Evolutionary conservation across 2,797 vertebrate genomes (phyloP).

Genomic region (Oreochromis mossambicus): DNA sequence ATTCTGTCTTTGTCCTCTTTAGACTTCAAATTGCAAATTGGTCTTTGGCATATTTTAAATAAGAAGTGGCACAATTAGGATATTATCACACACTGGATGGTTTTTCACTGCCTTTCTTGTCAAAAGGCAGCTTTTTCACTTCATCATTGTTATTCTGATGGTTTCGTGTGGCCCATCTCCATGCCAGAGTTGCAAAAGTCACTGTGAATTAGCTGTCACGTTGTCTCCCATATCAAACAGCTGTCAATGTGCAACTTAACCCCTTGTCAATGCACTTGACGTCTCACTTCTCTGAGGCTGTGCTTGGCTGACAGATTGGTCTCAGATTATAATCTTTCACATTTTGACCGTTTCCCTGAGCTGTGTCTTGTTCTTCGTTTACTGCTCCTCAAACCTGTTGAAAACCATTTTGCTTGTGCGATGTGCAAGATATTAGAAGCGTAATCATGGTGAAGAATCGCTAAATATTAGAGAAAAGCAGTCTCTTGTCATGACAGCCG

Average conservation of each 20-base stretch:
- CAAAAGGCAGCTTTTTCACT: neutral
- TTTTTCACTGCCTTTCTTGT: neutral
- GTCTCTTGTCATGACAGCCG: conserved; percentile 51
- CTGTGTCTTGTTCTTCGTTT: neutral
- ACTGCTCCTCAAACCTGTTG: neutral
- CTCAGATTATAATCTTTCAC: conserved; percentile 49
- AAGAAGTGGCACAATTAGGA: neutral
- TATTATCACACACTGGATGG: neutral
- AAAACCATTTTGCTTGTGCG: conserved; percentile 20
- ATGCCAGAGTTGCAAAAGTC: conserved; percentile 30
- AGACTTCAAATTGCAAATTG: neutral
- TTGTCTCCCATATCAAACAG: conserved; percentile 14
- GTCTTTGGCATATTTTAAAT: neutral
- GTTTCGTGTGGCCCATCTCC: neutral
- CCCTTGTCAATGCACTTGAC: conserved; percentile 28
- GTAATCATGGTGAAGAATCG: conserved; percentile 60
- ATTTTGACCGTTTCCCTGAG: conserved; percentile 2
- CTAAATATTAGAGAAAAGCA: conserved; percentile 56
- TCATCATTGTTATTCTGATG: conserved; percentile 7
- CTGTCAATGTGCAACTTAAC: conserved; percentile 22
- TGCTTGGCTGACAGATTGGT: conserved; percentile 38
- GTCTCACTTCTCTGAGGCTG: neutral
- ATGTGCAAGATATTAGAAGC: conserved; percentile 25
- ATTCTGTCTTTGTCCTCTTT: neutral
- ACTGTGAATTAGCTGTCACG: conserved; percentile 32